Conservation (phyloP, 2,888 invertebrate genomes). For the Ennomos fuscantarius region DNA sequence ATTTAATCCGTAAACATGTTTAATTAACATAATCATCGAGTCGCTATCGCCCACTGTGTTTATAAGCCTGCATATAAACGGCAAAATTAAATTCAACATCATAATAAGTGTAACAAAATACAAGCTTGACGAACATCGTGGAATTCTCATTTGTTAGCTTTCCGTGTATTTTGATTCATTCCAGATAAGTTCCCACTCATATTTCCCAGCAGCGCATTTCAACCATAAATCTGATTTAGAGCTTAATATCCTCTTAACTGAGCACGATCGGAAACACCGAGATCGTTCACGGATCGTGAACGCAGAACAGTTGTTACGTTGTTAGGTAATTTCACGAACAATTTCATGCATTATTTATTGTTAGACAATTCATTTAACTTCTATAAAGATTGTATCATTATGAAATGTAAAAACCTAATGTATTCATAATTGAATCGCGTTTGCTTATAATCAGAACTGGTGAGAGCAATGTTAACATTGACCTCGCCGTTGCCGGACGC, state of each 20-base stretch:
- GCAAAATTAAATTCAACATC: background rate
- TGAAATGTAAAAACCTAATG: constrained; percentile 28
- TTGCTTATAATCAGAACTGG: constrained; percentile 43
- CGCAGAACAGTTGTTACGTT: constrained; percentile 40
- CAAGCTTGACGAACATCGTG: background rate
- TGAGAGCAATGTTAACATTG: constrained; percentile 66
- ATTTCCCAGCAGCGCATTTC: constrained; percentile 21
- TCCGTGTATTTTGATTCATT: constrained; percentile 11
- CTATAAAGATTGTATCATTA: constrained; percentile 9
- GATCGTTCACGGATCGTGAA: constrained; percentile 44
- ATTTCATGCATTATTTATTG: constrained; percentile 48
- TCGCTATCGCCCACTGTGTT: too few relatives aligned
- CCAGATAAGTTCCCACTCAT: constrained; percentile 23
- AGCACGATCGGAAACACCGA: constrained; percentile 45
- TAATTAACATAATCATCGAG: too few relatives aligned
- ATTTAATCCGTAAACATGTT: too few relatives aligned
- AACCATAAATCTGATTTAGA: constrained; percentile 33
- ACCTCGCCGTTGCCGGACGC: constrained; percentile 47
- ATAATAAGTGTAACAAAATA: background rate
- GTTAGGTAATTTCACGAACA: constrained; percentile 45
- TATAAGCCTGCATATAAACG: too few relatives aligned
- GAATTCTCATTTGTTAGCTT: background rate
- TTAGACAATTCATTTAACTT: constrained; percentile 24
- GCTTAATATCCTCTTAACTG: constrained; percentile 33
- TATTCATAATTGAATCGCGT: constrained; percentile 50